A percentile compares a stretch with the other conserved stretches of the same genome.
phyloP scores from a whole-genome alignment of 2,797 vertebrate genomes.

The Champsocephalus esox region DNA sequence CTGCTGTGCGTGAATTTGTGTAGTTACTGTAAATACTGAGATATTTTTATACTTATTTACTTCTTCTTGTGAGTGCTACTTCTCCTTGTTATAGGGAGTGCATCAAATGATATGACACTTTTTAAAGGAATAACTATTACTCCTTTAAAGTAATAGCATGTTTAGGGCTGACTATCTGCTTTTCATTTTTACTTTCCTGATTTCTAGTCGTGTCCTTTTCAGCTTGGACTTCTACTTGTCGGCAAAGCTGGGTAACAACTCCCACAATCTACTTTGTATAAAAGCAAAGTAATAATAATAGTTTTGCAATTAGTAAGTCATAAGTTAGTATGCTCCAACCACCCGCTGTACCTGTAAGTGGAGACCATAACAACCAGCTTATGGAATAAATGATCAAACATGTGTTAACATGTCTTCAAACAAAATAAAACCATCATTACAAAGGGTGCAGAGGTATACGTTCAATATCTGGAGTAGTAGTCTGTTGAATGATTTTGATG shows the following conservation, averaged over 20 bases:
- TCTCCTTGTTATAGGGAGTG: not conserved
- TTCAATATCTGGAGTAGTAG: not conserved
- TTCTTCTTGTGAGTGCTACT: not conserved
- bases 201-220: not conserved
- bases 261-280: not conserved
- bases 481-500: not conserved
- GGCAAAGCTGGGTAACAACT: not conserved
- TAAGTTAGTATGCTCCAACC: conserved; percentile 13
- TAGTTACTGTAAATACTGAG: conserved; percentile 19
- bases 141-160: not conserved
- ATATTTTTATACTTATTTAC: conserved; percentile 34
- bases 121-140: conserved; percentile 3
- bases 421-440: not conserved
- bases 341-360: not conserved
- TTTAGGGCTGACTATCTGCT: not conserved
- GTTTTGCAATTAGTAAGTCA: conserved; percentile 5
- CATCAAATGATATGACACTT: not conserved
- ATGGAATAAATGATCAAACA: conserved; percentile 14
- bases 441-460: not conserved
- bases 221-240: not conserved
- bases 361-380: not conserved
- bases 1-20: conserved; percentile 35
- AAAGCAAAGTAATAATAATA: not conserved
- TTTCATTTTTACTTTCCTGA: not conserved
- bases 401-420: not conserved